Base-by-base conservation (phyloP, 2,797 vertebrate genomes). In the Muscicapa striata region DNA sequence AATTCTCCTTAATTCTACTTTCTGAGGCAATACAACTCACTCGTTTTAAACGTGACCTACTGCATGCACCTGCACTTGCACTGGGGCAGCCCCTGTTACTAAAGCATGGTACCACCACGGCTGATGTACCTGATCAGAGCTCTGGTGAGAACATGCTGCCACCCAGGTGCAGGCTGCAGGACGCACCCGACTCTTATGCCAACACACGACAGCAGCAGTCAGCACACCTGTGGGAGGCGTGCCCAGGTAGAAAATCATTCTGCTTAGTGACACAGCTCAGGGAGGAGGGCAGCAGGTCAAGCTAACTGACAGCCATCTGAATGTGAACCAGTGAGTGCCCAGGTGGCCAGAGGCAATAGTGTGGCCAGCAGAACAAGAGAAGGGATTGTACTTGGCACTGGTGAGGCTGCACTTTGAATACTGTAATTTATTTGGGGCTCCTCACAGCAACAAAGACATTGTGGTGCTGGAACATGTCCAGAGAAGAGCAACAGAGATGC, bases 101-200 rank as follows among this genome's bases (percentile, higher is more conserved):
- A 61, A 41, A 15, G 6, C 41, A 43, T 13, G 18, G 40, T 19
- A 74, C 24, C 34, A 81, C 30, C 18, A 29, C 0, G 1, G n/a
- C n/a, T 38, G 45, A 51, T 18, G 52, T 16, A 45, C 7, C 22
- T 38, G 11, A 69, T 23, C 27, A 62, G 27, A 76, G 18, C 23
- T 69, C 49, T 20, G 10, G 14, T 8, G 9, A 15, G 68, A 67
- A 76, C 13, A 49, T 9, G 36, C 19, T 38, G 41, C 27, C 32
- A 43, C 11, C 6, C 32, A 62, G 7, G 13, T 29, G 32, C 55
- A 82, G 19, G 27, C 43, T 48, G 17, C 30, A 59, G 20, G 21
- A 41, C 27, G 21, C 20, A 21, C 15, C 41, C 1, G 0, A 29
- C 21, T 54, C 21, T 16, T 23, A 49, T 0, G 8, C 43, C 27